Evolutionary conservation across 2,113 vertebrate species (phyloP), one percentile per base, ranked within the genome.

Genomic region (Phyllopteryx taeniolatus): DNA sequence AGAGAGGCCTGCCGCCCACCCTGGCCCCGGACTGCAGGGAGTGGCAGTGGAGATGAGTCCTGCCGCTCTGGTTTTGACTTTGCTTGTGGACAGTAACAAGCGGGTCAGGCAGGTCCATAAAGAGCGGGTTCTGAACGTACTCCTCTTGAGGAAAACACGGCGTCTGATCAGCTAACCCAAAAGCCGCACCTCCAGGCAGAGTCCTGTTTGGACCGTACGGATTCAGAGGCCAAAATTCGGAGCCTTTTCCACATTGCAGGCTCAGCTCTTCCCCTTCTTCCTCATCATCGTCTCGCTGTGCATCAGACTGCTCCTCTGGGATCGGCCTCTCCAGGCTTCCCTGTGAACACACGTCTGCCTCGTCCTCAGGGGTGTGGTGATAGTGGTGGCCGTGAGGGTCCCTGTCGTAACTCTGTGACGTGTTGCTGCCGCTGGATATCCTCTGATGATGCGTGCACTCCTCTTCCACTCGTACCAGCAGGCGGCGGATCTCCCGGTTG

Each of bases 401-500:
- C 76, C 86, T 88, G 12, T 69, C 77, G 61, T 86, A 78, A 67
- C 84, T 80, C 65, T 85, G 88, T 6, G 84, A 62, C 4, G 83
- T 27, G 4, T 43, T 43, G 14, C n/a, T 47, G 43, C 44, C 94
- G 95, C 71, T 93, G 91, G n/a, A 83, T 83, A 68, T 31, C 89
- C 72, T 91, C 86, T 96, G 95, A 46, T 97, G 80, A 70, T 98
- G 96, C 63, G 91, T 95, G 79, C 93, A 98, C 67, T 99, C 98
- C 68, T 99, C 97, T 83, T 98, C 96, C 4, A 99, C 96, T 0
- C 98, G 94, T 19, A 91, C 84, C 81, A 98, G 90, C 15, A 99
- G 93, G 61, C 97, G 92, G 60, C 91, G 92, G 84, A 99, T 95
- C 90, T 99, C 98, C 74, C 95, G 92, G 86, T 98, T 99, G 88